These are phyloP conservation scores for Anableps anableps DNA, from an alignment of 2,797 vertebrate species.

Conservation along the genomic window DNA sequence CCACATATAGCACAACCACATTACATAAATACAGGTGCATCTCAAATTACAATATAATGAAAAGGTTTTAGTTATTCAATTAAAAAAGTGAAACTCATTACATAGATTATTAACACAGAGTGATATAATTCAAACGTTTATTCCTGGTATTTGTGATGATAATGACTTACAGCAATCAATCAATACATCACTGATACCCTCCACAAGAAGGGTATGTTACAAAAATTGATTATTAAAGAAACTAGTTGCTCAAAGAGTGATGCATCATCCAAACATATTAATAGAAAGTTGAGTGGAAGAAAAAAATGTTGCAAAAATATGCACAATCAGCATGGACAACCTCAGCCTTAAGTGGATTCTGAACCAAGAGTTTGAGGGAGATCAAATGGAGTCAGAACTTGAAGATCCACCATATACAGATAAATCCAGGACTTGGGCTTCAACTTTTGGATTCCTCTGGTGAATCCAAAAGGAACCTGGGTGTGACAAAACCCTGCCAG, in stretches of 20 bases:
- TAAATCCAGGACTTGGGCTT: background rate
- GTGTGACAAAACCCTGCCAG: background rate
- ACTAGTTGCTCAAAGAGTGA: background rate
- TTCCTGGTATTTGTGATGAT: background rate
- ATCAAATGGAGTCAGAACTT: background rate
- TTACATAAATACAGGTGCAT: background rate
- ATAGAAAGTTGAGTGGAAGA: too few species aligned
- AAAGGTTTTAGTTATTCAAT: background rate
- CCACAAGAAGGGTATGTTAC: background rate
- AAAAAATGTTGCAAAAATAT: background rate
- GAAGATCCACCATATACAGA: background rate
- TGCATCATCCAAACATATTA: background rate
- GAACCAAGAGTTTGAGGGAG: background rate
- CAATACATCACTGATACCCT: background rate
- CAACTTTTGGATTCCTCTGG: background rate
- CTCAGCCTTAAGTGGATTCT: background rate
- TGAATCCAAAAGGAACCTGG: background rate
- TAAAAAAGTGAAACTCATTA: background rate
- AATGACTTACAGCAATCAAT: background rate
- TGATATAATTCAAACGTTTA: background rate
- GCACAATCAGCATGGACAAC: background rate
- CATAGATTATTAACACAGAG: background rate
- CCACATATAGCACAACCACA: conserved; percentile 25
- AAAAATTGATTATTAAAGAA: background rate
- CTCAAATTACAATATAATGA: background rate